Evolutionary conservation across 2,797 vertebrate species (phyloP), one percentile per base, ranked within the genome.

Genomic region (Benthosema pterotum): DNA sequence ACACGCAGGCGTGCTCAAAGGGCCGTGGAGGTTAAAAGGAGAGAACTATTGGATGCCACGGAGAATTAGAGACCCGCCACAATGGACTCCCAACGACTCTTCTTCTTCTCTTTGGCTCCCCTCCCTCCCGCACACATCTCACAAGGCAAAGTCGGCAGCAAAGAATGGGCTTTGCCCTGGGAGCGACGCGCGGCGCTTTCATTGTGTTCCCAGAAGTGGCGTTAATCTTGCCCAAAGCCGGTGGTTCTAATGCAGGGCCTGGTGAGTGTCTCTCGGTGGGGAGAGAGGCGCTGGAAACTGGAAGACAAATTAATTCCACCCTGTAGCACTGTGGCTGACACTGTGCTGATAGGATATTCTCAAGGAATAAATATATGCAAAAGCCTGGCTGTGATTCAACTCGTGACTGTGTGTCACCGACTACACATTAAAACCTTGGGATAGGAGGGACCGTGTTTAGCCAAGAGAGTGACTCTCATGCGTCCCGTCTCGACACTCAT

Each of bases 151-250:
- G 32, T 38, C 60, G 48, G 25, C 51, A 46, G 57, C 57, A 38
- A n/a, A n/a, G 62, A 72, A 66, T 22, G 75, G 61, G 7, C 7
- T 74, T 69, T 65, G 71, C 65, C 80, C 64, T 38, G 18, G 49
- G 68, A 74, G 77, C 63, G 53, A 64, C 71, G 54, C 57, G 54
- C 77, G 48, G 63, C 25, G 63, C 83, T 80, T 85, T 85, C 74
- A 80, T 78, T 71, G 58, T 57, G 54, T 74, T 84, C 80, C 79
- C 77, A 76, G 79, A 78, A 70, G 75, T 71, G 77, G 71, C 57
- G 77, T 79, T 86, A 79, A 87, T 83, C 75, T 80, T 52, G 53
- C 74, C 75, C 68, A 82, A 83, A 82, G 65, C 65, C 48, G 53
- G 32, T n/a, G 32, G 65, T 60, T 71, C 76, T 77, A 67, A 74